These are phyloP conservation scores for Caerostris darwini DNA, from an alignment of 1,140 invertebrate species.

Conservation along the genomic window DNA sequence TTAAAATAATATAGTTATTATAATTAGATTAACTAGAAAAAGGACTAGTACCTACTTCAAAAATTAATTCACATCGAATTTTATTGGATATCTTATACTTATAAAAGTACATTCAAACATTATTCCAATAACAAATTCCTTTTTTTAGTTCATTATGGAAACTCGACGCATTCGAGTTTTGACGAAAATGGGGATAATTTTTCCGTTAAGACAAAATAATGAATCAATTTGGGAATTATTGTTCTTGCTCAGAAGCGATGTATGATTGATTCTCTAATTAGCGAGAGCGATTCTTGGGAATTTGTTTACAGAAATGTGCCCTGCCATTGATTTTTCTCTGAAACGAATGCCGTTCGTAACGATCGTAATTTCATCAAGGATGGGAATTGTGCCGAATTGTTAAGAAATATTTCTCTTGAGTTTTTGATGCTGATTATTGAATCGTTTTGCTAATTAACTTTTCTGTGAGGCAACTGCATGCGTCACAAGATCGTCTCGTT, in stretches of 20 bases:
- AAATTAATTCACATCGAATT: neutral
- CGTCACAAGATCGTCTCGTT: no score
- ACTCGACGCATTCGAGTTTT: neutral
- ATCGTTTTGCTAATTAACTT: no score
- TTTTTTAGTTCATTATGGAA: neutral
- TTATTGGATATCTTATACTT: neutral
- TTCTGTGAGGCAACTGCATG: no score
- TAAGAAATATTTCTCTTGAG: no score
- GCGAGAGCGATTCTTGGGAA: neutral
- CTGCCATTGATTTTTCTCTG: no score
- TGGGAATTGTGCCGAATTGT: no score
- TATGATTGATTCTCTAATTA: constrained; percentile 59
- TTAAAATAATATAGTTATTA: no score
- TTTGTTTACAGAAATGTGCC: neutral
- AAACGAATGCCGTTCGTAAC: no score
- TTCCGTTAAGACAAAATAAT: neutral
- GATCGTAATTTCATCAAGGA: no score
- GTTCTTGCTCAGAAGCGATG: neutral
- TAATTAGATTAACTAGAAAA: no score
- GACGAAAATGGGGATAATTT: neutral
- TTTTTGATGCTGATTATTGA: no score
- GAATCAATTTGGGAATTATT: neutral
- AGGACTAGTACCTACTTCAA: no score
- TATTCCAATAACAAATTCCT: constrained; percentile 4
- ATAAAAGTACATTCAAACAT: neutral